Base-by-base conservation (phyloP, 2,797 vertebrate species). In the Mergus octosetaceus region DNA sequence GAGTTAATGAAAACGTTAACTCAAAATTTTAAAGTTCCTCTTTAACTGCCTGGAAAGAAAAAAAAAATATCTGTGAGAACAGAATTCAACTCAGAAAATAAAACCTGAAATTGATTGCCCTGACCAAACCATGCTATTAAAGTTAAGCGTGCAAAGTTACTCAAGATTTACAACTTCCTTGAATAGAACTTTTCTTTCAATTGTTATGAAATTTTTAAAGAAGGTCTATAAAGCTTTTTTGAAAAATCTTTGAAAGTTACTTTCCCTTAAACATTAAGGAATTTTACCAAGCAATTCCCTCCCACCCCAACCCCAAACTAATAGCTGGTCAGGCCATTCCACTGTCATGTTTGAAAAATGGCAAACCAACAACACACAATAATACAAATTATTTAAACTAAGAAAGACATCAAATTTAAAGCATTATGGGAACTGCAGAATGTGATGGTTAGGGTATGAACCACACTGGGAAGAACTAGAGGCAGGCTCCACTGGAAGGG, bases 241-340 rank as follows among this genome's bases (percentile, higher is more conserved):
- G 96, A 97, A 98, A 96, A 98, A 98, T 98, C 97, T 97, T 97
- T 97, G 97, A 97, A 98, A 98, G 97, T 98, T 98, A 98, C 98
- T 97, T 97, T 98, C 98, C 99, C 99, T 99, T 99, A 99, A 99
- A 99, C 99, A 99, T 99, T 99, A 99, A 99, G 99, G 99, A 99
- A 98, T 98, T 98, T 98, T 98, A 98, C 98, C 98, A 95, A 97
- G 97, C 97, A 98, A 98, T 98, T 98, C 98, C 98, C 97, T 96
- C 94, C 96, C 97, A 98, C 97, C 96, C 96, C 94, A 97, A 91
- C 90, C 96, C 95, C 89, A 92, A 93, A 87, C 96, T 97, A 97
- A 98, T 97, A 98, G 98, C 98, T 98, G 98, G 98, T 98, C 97
- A 98, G 98, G 98, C 98, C 97, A 95, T 97, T 98, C 97, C 96